These are phyloP conservation scores for Ivindomyrus marchei DNA, from an alignment of 2,113 vertebrate species.

Conservation along the genomic window DNA sequence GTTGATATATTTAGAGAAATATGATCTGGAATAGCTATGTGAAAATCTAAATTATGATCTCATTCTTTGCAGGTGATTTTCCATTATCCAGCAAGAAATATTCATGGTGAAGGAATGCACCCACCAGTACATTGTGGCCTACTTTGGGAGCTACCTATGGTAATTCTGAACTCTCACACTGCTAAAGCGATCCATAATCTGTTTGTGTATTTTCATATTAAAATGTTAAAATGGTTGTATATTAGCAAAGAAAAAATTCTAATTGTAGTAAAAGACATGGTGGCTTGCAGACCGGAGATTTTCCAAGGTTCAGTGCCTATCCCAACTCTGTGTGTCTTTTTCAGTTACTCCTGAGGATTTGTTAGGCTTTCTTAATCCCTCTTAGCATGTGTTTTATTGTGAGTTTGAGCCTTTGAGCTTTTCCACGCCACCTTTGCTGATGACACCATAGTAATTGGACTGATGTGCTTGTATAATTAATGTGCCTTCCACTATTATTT, in stretches of 20 bases:
- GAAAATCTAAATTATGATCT: not conserved
- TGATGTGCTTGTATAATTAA: not conserved
- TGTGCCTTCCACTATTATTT: not conserved
- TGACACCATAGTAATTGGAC: not conserved
- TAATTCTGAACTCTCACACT: conserved; percentile 52
- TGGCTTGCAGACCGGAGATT: not conserved
- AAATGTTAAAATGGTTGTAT: not conserved
- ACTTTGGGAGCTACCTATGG: conserved; percentile 98
- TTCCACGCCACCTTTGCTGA: not conserved
- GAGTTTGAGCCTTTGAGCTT: not conserved
- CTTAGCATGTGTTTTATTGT: not conserved
- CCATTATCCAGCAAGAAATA: conserved; percentile 97
- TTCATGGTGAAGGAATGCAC: conserved; percentile 99
- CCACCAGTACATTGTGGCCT: conserved; percentile 94
- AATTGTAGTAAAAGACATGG: not conserved
- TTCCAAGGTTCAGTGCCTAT: not conserved
- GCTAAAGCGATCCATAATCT: not conserved
- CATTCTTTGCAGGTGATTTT: conserved; percentile 81
- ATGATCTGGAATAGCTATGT: not conserved
- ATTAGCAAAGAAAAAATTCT: not conserved
- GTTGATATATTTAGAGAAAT: not conserved
- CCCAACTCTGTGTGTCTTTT: not conserved
- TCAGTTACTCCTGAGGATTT: not conserved
- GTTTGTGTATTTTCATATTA: not conserved
- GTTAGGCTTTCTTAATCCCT: not conserved